Evolutionary conservation across 2,797 vertebrate genomes (phyloP), one percentile per base, ranked within the genome.

Genomic region (Myotis pilosus): DNA sequence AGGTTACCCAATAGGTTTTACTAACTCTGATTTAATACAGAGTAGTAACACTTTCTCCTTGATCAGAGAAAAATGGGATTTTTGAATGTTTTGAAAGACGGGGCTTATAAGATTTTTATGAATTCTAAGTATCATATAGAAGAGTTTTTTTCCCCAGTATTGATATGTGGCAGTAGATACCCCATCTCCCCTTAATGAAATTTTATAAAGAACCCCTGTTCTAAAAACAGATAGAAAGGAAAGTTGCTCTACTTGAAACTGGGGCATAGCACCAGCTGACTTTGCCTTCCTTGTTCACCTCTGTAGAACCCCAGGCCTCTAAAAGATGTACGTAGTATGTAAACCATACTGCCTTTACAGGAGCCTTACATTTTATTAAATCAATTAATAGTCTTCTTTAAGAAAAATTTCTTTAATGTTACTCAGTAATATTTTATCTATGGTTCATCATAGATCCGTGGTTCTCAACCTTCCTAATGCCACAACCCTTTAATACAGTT

Each of bases 21-120:
- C 41, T 83, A 64, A 87, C 49, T 66, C 17, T 91, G 30, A 92
- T 93, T 91, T 87, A 75, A 23, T 74, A 76, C 15, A 96, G 22
- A 68, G 41, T 75, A 91, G 20, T 89, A 60, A 49, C 51, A 66
- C 83, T 33, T 53, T 76, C 38, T 76, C 49, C 30, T 69, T 38
- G 22, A 78, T 49, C 69, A 71, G 69, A 92, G 80, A 81, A 60
- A 80, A 89, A 72, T 33, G 23, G 60, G 22, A 55, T 55, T 86
- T 92, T 86, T 78, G 5, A 89, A 15, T 92, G 51, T 47, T 89
- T 87, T 72, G 25, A 72, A 89, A 89, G n/a, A 71, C 60, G 49
- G 64, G 36, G 28, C 38, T 76, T 86, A 69, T 66, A 85, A 80
- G 62, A 90, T 28, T 86, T 95, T 55, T 28, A 28, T 92, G 75